phyloP scores from a whole-genome alignment of 2,113 vertebrate genomes.

The Ophiodon elongatus region DNA sequence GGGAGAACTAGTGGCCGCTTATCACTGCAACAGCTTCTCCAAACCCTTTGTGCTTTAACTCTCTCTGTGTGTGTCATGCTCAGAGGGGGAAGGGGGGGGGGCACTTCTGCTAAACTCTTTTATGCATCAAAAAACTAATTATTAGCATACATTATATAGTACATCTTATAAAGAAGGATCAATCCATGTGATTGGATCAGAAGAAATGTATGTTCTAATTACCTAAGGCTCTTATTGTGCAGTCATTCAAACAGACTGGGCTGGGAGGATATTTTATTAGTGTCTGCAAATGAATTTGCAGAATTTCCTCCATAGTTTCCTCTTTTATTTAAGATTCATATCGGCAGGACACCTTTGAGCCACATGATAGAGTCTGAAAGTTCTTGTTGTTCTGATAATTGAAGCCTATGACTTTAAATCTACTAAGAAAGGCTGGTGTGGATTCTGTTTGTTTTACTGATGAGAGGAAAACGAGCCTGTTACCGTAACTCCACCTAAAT shows the following conservation, averaged over 20 bases:
- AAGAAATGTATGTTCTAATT: conserved; percentile 9
- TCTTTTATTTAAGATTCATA: neutral
- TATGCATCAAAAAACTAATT: conserved; percentile 5
- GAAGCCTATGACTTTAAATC: neutral
- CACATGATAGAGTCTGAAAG: neutral
- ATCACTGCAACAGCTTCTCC: conserved; percentile 19
- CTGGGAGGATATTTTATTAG: neutral
- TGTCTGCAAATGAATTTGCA: too few relatives aligned
- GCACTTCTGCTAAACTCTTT: conserved; percentile 12
- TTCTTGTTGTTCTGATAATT: neutral
- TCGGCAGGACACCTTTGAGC: neutral
- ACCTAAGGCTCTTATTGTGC: neutral
- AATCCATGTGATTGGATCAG: conserved; percentile 16
- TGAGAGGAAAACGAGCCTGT: neutral
- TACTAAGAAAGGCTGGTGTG: neutral
- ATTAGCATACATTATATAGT: conserved; percentile 5
- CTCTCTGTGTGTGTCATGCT: neutral
- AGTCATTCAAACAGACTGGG: neutral
- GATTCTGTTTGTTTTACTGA: neutral
- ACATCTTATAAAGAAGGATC: conserved; percentile 1
- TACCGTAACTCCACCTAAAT: neutral
- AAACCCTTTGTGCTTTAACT: neutral
- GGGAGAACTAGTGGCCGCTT: neutral
- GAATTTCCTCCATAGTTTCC: neutral
- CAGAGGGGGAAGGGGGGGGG: too few relatives aligned